Evolutionary conservation across 64 coral and sea anemone species (phyloP), one percentile per base, ranked within the genome.

Genomic region (Porites australiensis): DNA sequence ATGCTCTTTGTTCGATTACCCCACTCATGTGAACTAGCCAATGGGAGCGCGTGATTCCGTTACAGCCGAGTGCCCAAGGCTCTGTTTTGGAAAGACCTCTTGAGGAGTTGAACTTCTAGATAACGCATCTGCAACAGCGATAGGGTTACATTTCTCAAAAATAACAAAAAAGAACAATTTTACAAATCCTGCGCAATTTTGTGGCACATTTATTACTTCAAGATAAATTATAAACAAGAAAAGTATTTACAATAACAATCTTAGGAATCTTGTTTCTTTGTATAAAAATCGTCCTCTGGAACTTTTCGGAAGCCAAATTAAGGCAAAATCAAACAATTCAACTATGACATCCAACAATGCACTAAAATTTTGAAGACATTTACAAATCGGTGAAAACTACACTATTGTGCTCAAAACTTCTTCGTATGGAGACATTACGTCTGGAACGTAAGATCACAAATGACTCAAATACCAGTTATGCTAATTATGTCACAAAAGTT

Each of bases 261-360:
- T 55, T 23, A 78, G n/a, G 75, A 78, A 78, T 78, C 75, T 55
- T 14, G 75, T 55, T 55, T 57, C 75, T 77, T 77, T 78, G 75
- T 78, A 18, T 78, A n/a, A 55, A 57, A 78, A 57, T 46, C 51
- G 49, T 80, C 53, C 2, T 37, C 20, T 21, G 19, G 21, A 27
- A 70, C 21, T 70, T 21, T 70, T 21, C 27, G 23, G 57, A 60
- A 80, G 54, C 53, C 57, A 60, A 80, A 60, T 37, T 55, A 80
- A 12, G 19, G 12, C n/a, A n/a, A 1, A 37, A 37, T 37, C 27
- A 37, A 37, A 37, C 27, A 37, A 37, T 37, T 37, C 0, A 37
- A 37, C 27, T 37, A 37, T 37, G 27, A 37, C 27, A 37, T 37
- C 27, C 27, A 37, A 37, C 27, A 37, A 37, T 37, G 27, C 27